Evolutionary conservation across 2,113 vertebrate species (phyloP).

Genomic region (Anas platyrhynchos): DNA sequence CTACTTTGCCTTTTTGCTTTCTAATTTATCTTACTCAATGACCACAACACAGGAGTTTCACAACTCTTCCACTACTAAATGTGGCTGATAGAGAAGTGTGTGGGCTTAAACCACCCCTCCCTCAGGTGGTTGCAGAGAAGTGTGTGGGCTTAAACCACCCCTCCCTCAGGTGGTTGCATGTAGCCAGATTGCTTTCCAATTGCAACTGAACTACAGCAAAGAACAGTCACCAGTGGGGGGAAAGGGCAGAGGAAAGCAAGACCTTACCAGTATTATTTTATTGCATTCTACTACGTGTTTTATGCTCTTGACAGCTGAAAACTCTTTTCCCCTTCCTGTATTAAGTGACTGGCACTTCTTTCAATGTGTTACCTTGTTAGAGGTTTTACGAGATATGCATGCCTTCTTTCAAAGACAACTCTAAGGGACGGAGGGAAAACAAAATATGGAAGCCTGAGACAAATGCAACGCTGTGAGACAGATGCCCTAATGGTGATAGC

Average conservation of each 20-base stretch:
- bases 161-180: background rate
- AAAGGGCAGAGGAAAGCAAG: background rate
- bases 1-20: background rate
- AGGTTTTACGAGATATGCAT: background rate
- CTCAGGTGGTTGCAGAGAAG: background rate
- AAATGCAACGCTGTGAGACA: background rate
- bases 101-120: background rate
- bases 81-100: background rate
- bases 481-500: background rate
- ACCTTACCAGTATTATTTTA: background rate
- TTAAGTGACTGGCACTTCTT: background rate
- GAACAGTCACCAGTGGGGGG: background rate
- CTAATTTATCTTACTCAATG: background rate
- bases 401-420: background rate
- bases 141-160: background rate
- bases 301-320: background rate
- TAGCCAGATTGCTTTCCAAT: background rate
- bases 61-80: background rate
- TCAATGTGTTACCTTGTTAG: background rate
- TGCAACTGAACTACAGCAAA: background rate
- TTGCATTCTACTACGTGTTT: background rate
- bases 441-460: background rate
- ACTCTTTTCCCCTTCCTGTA: background rate
- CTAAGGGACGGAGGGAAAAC: background rate
- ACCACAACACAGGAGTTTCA: background rate